Conservation (phyloP, 2,797 vertebrate species). For the Trachurus trachurus region DNA sequence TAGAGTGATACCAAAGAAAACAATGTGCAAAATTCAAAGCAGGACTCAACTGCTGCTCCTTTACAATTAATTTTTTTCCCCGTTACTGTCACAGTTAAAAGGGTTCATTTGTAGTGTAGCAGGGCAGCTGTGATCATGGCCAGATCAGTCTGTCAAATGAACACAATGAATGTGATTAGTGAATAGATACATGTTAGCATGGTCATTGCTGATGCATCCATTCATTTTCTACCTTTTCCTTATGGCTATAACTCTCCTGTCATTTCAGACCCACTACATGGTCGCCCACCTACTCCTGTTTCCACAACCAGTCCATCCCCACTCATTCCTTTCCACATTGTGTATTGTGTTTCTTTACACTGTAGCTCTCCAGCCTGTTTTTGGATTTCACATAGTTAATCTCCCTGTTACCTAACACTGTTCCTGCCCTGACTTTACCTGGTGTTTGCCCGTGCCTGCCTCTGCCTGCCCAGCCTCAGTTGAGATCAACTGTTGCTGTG, state of each 20-base stretch:
- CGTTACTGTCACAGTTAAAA: neutral
- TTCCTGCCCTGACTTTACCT: neutral
- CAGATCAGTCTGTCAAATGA: neutral
- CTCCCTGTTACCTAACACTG: neutral
- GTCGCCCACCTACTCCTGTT: neutral
- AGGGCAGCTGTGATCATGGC: neutral
- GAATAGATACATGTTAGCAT: neutral
- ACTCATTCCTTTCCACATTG: neutral
- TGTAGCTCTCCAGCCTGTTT: neutral
- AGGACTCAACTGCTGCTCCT: neutral
- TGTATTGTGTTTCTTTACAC: neutral
- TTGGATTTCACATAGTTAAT: neutral
- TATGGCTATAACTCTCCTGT: neutral
- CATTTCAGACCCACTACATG: neutral
- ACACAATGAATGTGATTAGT: neutral
- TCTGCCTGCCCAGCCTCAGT: neutral
- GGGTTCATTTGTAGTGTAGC: neutral
- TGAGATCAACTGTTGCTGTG: neutral
- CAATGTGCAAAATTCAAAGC: constrained; percentile 12
- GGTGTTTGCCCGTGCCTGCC: neutral
- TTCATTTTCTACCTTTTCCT: neutral
- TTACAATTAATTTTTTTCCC: neutral
- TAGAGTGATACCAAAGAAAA: neutral
- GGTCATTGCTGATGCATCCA: neutral
- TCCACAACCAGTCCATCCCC: neutral